Base-by-base conservation (phyloP, 2,888 invertebrate genomes). In the Oegoconia quadripuncta region DNA sequence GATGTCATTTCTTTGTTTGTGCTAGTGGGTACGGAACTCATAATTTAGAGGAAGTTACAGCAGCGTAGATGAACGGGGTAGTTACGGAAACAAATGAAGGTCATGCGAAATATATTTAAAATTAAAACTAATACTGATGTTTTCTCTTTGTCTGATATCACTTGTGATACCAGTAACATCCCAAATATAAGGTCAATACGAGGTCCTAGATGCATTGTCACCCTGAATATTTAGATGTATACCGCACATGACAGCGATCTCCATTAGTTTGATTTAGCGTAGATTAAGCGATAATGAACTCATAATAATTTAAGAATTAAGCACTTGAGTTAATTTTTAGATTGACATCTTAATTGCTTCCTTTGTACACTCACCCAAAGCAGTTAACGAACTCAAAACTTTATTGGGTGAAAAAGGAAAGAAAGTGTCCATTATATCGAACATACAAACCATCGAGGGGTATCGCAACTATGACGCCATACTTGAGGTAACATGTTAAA, bases 321-420 rank as follows among this genome's bases (percentile, higher is more conserved):
- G n/a, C n/a, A n/a, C n/a, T n/a, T n/a, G n/a, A n/a, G 9, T 9
- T 8, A 23, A 23, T 9, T 70, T 70, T 47, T 55, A 87, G 86
- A 44, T 86, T 26, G 86, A 87, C 48, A 72, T 83, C 22, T 23
- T 84, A 13, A 55, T 86, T 38, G 74, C 78, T 16, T 60, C 82
- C 9, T 83, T 79, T 56, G 73, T 70, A 4, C 60, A 68, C 46
- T 52, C 54, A 13, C 46, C 61, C 23, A 37, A 32, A 22, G 50
- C 55, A 9, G 37, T 86, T 23, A 37, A 29, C 5, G 83, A 86
- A 50, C 58, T 87, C 13, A 75, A 45, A 61, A 37, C 42, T 9
- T 33, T 79, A 38, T 51, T 84, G 37, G 84, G 83, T 1, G 77
- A 75, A 16, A 82, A 74, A 34, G 82, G 82, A 27, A 84, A 74